Base-by-base conservation (phyloP, 2,113 vertebrate genomes). In the Ochotona curzoniae region DNA sequence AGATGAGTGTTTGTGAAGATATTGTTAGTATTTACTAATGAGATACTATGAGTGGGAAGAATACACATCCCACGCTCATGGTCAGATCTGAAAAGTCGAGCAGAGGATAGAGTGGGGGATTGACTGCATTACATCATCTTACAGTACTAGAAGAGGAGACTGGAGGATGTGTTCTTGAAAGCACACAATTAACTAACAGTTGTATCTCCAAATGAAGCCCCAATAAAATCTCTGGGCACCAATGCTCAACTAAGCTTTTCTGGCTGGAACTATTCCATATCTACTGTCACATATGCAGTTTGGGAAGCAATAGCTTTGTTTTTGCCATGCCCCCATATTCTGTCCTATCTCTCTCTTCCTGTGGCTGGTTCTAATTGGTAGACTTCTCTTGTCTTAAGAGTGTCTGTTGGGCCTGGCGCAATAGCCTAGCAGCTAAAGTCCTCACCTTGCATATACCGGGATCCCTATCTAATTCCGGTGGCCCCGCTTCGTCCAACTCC, bases 31-130 rank as follows among this genome's bases (percentile, higher is more conserved):
- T 76, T 51, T 21, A 30, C 30, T 38, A 35, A 51, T 32, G 9
- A 35, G 23, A n/a, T n/a, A 32, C 44, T 30, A 20, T 18, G 49
- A 1, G 12, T 11, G 28, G 14, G 1, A 0, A 47, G 8, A 5
- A 1, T 20, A 44, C 32, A 71, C 8, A 64, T 51, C 28, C 26
- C 8, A 6, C 1, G 32, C 30, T 38, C 8, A 2, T 2, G 8
- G 30, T 20, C n/a, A 70, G 0, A 8, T 1, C 10, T 54, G 21
- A 38, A 63, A 15, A 13, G 35, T 2, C 57, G 57, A 47, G 7
- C 5, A 6, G 49, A 18, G n/a, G 66, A 79, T 60, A 57, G 47
- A 49, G 21, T 5, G 1, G 11, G 2, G 67, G 4, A 7, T 79
- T 69, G 17, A 7, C 1, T 18, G 57, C 5, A 44, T 57, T 57